Evolutionary conservation across 2,797 vertebrate species (phyloP).

Genomic region (Kryptopterus vitreolus): DNA sequence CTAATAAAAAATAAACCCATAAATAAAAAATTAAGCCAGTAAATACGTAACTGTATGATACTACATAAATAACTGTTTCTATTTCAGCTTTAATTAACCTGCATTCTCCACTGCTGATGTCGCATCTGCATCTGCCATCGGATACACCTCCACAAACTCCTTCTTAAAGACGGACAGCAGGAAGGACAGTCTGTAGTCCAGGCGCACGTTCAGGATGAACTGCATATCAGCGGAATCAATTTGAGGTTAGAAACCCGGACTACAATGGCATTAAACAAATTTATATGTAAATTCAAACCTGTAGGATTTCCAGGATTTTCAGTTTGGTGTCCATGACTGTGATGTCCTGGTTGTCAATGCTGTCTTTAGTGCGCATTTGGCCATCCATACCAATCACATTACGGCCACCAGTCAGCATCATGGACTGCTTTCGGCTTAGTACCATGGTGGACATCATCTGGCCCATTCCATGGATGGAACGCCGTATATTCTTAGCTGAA

Average conservation of each 20-base stretch:
- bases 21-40: not conserved
- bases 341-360: slow-evolving; percentile 86
- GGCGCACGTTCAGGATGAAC: slow-evolving; percentile 85
- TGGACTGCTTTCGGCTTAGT: slow-evolving; percentile 88
- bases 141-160: slow-evolving; percentile 94
- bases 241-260: slow-evolving; percentile 6
- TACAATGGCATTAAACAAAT: not conserved
- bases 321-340: slow-evolving; percentile 99
- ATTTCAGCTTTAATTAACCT: slow-evolving; percentile 59
- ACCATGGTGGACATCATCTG: slow-evolving; percentile 99
- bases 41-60: too few species aligned
- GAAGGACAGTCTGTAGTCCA: slow-evolving; percentile 95
- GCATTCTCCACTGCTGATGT: slow-evolving; percentile 83
- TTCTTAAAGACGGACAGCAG: slow-evolving; percentile 98
- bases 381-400: slow-evolving; percentile 70
- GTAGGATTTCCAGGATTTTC: slow-evolving; percentile 95
- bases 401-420: slow-evolving; percentile 76
- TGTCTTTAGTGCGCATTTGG: slow-evolving; percentile 80
- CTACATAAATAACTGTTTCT: not conserved
- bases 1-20: slow-evolving; percentile 58
- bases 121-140: slow-evolving; percentile 89
- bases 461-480: slow-evolving; percentile 94
- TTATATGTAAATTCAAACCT: slow-evolving; percentile 70
- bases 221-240: slow-evolving; percentile 44
- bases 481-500: slow-evolving; percentile 88